Conservation (phyloP, 2,888 invertebrate genomes). For the Nematopogon swammerdamellus region DNA sequence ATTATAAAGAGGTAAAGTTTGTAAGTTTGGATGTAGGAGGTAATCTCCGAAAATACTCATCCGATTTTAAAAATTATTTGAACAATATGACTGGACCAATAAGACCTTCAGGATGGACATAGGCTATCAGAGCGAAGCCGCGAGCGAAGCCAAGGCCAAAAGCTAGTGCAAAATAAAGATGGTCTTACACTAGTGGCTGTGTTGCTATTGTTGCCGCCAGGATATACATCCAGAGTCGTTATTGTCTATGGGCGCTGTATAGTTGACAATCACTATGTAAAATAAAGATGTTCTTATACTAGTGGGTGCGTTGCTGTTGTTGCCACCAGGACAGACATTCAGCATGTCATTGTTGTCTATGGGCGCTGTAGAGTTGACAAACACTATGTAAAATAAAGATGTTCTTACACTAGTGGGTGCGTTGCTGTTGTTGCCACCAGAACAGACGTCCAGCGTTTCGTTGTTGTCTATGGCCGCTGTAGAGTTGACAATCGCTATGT, state of each 20-base stretch:
- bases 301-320: slow-evolving; percentile 37
- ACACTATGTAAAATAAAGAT: too few species aligned
- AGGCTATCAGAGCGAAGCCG: too few species aligned
- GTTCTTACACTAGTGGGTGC: slow-evolving; percentile 22
- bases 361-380: slow-evolving; percentile 68
- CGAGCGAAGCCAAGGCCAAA: too few species aligned
- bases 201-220: slow-evolving; percentile 36
- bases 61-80: too few species aligned
- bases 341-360: slow-evolving; percentile 50
- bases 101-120: too few species aligned
- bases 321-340: slow-evolving; percentile 59
- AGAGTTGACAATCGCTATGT: slow-evolving; percentile 89
- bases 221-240: slow-evolving; percentile 60
- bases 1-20: too few species aligned
- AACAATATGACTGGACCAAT: too few species aligned
- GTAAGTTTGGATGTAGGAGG: too few species aligned
- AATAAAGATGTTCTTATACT: slow-evolving; percentile 25
- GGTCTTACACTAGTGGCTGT: slow-evolving; percentile 34
- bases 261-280: slow-evolving; percentile 61
- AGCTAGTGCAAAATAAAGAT: too few species aligned
- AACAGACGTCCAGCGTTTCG: slow-evolving; percentile 61
- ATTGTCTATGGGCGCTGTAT: slow-evolving; percentile 59
- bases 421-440: slow-evolving; percentile 40
- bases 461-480: slow-evolving; percentile 59
- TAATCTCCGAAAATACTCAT: too few species aligned